Evolutionary conservation across 2,113 vertebrate genomes (phyloP), one percentile per base, ranked within the genome.

Genomic region (Eretmochelys imbricata): DNA sequence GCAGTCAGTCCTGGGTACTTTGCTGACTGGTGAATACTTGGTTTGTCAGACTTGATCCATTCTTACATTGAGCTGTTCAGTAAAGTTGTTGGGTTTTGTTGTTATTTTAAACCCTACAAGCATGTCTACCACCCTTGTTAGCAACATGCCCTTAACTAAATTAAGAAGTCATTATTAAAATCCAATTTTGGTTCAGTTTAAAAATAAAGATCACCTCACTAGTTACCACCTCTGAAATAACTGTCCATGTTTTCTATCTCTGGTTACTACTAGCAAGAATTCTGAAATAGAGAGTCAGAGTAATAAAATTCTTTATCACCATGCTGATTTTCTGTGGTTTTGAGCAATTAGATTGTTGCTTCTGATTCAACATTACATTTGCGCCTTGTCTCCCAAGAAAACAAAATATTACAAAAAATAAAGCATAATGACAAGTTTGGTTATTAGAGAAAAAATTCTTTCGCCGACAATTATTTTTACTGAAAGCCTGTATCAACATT

Each of bases 381-480:
- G 42, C 75, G 96, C 72, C 91, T 75, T 69, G 91, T 94, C 72
- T 96, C 89, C 82, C 80, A 84, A 80, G 48, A 88, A 95, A 82
- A 95, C 93, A 80, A 93, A 95, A 59, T 93, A 91, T 65, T 51
- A 91, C 3, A 93, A 90, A 95, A 97, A 96, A 96, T 88, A 84
- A 97, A 95, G 94, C 91, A 75, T 55, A 9, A 65, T 93, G 97
- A 97, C 91, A 97, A 96, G 91, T 87, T 94, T 48, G 42, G 97
- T 93, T 96, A 93, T 4, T 87, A 96, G 88, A 91, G 95, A 91
- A 91, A 91, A 91, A 94, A 88, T 93, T 95, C 85, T 97, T 96
- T 93, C 91, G 88, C 93, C 89, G 89, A 96, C 25, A 87, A 94
- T 97, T 96, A 97, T 97, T 97, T 97, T 97, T 97, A 97, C 95